Base-by-base conservation (phyloP, 1,140 invertebrate genomes). In the Aporrectodea caliginosa region DNA sequence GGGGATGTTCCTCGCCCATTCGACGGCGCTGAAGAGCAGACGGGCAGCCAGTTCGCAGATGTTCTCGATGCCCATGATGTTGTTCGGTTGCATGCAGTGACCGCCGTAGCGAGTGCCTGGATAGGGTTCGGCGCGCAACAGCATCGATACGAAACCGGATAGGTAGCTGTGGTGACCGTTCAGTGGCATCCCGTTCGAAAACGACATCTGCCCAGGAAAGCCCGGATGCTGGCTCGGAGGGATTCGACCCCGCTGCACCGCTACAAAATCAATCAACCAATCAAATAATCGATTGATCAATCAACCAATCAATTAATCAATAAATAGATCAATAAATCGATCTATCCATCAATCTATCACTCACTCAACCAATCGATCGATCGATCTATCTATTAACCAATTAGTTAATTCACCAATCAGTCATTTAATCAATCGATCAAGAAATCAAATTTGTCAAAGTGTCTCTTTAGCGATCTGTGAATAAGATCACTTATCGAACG, bases 1-100 rank as follows among this genome's bases (percentile, higher is more conserved):
- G 74, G 96, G 96, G 86, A 98, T 98, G 88, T 97, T 98, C 83
- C 95, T 91, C 81, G 96, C 95, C 97, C 97, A 99, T 88, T 98
- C 96, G 2, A 98, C 96, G 6, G 97, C 96, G 43, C 94, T 95
- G 91, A 98, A 98, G 30, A 99, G 91, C 35, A 98, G 89, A 81
- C 96, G 91, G 29, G 97, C 96, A 22, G 97, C 97, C 82, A 98
- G 90, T 89, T 99, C 97, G 90, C 96, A 98, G 85, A 98, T 98
- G 89, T 96, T 98, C 89, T 98, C 96, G 69, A 88, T 88, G 35
- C 87, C 80, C 87, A 86, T 73, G 6, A 81, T 78, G 80, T 88
- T 88, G 80, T 87, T 85, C 22, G 86, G 84, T 82, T 97, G 95
- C 91, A 98, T 94, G 88, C 95, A 97, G 88, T 97, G 96, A 33